These are phyloP conservation scores for Caracal caracal DNA, from an alignment of 2,113 vertebrate species.

Conservation along the genomic window DNA sequence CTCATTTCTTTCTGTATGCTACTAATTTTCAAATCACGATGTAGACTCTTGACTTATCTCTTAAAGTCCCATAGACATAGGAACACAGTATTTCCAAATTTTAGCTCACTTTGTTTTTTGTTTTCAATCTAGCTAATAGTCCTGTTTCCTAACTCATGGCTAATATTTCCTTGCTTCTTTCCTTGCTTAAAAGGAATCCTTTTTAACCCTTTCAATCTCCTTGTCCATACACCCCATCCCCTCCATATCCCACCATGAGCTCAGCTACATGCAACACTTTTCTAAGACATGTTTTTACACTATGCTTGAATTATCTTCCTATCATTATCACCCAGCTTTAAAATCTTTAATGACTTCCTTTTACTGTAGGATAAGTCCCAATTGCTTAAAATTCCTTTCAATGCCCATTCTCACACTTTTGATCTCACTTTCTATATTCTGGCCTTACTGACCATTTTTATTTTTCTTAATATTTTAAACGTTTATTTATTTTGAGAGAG, in stretches of 20 bases:
- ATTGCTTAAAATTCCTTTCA: not conserved
- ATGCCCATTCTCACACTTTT: not conserved
- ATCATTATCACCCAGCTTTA: not conserved
- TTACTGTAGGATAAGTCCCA: not conserved
- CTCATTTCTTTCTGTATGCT: not conserved
- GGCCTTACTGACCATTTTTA: no score
- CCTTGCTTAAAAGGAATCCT: not conserved
- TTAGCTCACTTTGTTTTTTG: not conserved
- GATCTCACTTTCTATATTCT: not conserved
- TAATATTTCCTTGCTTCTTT: not conserved
- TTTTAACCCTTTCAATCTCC: not conserved
- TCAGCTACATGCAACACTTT: not conserved
- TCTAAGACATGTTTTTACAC: not conserved
- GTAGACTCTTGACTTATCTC: not conserved
- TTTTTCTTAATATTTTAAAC: no score
- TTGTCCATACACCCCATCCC: not conserved
- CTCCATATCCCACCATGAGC: not conserved
- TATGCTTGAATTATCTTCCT: not conserved
- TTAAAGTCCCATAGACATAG: not conserved
- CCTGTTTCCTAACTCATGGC: not conserved
- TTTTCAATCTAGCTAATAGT: not conserved
- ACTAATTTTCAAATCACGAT: not conserved
- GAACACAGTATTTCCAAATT: not conserved
- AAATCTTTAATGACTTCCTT: not conserved
- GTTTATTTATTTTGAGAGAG: no score